phyloP scores from a whole-genome alignment of 2,113 vertebrate species.

The Monopterus albus region DNA sequence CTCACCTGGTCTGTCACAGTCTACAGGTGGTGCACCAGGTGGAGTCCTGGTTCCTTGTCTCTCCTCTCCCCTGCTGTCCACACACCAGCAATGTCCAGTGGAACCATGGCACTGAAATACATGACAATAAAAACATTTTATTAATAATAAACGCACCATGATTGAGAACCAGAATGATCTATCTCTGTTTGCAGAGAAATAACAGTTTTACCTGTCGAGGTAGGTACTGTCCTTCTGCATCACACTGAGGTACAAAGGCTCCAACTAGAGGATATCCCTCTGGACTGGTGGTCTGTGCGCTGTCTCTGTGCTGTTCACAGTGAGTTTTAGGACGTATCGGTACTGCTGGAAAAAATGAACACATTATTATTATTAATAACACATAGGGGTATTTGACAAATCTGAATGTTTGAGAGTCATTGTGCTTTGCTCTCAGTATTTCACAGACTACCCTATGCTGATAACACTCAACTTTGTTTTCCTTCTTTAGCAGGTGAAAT shows the following conservation, averaged over 20 bases:
- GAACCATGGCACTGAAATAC: slow-evolving; percentile 70
- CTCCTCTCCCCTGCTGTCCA: slow-evolving; percentile 82
- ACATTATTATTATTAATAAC: too few relatives aligned
- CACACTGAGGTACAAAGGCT: slow-evolving; percentile 85
- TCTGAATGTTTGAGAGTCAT: too few relatives aligned
- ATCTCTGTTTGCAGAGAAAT: too few relatives aligned
- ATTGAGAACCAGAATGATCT: too few relatives aligned
- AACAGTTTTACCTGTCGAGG: slow-evolving; percentile 64
- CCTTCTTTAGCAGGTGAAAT: too few relatives aligned
- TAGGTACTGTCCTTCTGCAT: slow-evolving; percentile 80
- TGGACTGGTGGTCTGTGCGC: slow-evolving; percentile 41
- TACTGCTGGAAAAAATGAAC: slow-evolving; percentile 9
- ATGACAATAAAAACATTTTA: background rate
- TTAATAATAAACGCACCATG: too few relatives aligned
- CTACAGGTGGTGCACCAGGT: slow-evolving; percentile 50
- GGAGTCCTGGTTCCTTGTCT: slow-evolving; percentile 80
- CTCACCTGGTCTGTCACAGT: slow-evolving; percentile 74
- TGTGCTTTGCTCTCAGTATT: too few relatives aligned
- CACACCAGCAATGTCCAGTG: slow-evolving; percentile 89
- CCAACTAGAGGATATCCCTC: slow-evolving; percentile 50
- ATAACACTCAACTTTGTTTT: too few relatives aligned
- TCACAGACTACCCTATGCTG: too few relatives aligned
- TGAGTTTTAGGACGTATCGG: slow-evolving; percentile 56
- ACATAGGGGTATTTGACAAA: too few relatives aligned
- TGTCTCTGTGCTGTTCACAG: slow-evolving; percentile 82